Evolutionary conservation across 2,888 invertebrate genomes (phyloP), one percentile per base, ranked within the genome.

Genomic region (Anthrax anthrax): DNA sequence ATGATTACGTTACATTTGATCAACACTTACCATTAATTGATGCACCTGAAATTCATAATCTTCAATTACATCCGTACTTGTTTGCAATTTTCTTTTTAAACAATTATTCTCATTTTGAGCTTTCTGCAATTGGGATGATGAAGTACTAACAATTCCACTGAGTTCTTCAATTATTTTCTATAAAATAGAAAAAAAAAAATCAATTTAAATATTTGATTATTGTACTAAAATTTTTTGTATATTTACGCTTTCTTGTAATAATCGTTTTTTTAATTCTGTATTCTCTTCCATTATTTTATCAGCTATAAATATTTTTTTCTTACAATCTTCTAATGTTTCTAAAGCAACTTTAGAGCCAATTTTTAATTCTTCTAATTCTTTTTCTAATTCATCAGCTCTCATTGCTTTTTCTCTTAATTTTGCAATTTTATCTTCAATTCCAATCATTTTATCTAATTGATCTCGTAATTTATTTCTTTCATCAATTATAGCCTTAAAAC

Each of bases 1-100:
- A n/a, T n/a, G n/a, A n/a, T n/a, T n/a, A n/a, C n/a, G n/a, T n/a
- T n/a, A n/a, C n/a, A n/a, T n/a, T n/a, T n/a, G n/a, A n/a, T n/a
- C n/a, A n/a, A n/a, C 43, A 55, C 57, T 57, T 52, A 59, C 59
- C 56, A 59, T 58, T 23, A 58, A 44, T 44, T 59, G 57, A 41
- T 55, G 54, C 43, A 58, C 55, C 43, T 59, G 58, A 19, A 57
- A 60, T 47, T 59, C 63, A 39, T 61, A 63, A 4, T 58, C 56
- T 42, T 52, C 55, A 5, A 64, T 18, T 0, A 59, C 58, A 14
- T 55, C 14, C 19, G 63, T 61, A 8, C 60, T 43, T 12, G 29
- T 23, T 13, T 9, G 13, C 2, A 50, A 27, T 12, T 40, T 36
- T 10, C 38, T 37, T 41, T 42, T 43, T 32, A 50, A 16, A 16